phyloP scores from a whole-genome alignment of 1,140 invertebrate species.

The Camponotus pennsylvanicus region DNA sequence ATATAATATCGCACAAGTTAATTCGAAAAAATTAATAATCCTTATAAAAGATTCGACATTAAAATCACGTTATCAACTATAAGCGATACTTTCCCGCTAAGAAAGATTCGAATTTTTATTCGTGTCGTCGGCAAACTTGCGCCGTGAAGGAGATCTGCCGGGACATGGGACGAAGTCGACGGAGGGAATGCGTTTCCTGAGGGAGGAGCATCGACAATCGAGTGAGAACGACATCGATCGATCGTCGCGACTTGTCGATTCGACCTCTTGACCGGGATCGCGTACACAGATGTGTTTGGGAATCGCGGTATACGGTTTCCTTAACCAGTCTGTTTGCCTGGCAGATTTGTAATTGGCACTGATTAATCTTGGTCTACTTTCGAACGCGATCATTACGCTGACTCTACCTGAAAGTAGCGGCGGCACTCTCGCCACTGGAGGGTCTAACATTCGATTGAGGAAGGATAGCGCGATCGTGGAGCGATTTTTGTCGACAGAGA shows the following conservation, averaged over 20 bases:
- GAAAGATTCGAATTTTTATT: neutral
- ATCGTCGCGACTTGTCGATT: constrained; percentile 13
- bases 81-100: neutral
- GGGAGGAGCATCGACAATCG: constrained; percentile 16
- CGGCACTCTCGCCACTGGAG: neutral
- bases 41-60: constrained; percentile 20
- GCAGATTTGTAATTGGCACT: constrained; percentile 26
- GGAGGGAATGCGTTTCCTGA: neutral
- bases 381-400: neutral
- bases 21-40: neutral
- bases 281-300: constrained; percentile 36
- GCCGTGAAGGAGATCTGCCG: neutral
- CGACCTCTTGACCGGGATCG: constrained; percentile 1
- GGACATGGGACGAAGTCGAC: neutral
- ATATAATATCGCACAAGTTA: neutral
- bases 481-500: neutral
- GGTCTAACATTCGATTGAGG: neutral
- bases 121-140: neutral
- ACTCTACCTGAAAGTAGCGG: constrained; percentile 24
- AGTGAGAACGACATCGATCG: neutral
- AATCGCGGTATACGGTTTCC: constrained; percentile 76
- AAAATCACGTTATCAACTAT: neutral
- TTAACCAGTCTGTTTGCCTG: constrained; percentile 77
- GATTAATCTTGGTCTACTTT: neutral
- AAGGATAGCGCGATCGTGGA: neutral